These are phyloP conservation scores for Drosophila lacertosa DNA, from an alignment of 1,140 invertebrate species.

Conservation along the genomic window DNA sequence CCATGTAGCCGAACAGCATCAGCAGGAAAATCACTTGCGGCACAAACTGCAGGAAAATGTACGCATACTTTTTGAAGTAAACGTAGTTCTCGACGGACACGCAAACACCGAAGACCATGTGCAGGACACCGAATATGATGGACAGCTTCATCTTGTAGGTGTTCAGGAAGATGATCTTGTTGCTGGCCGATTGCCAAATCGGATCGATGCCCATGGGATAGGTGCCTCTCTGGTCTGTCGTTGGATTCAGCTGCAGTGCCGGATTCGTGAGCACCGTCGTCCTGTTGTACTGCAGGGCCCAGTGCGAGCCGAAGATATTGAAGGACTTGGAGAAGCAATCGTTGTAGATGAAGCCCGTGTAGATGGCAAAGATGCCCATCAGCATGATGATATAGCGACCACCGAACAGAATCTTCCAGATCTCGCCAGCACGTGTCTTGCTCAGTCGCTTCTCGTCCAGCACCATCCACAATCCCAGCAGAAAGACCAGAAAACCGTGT, in stretches of 20 bases:
- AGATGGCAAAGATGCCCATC: conserved; percentile 98
- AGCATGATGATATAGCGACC: conserved; percentile 98
- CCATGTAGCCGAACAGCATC: conserved; percentile 96
- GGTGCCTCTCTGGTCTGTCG: conserved; percentile 82
- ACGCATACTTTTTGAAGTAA: conserved; percentile 91
- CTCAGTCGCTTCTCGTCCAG: conserved; percentile 88
- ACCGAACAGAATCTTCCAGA: conserved; percentile 98
- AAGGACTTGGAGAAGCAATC: conserved; percentile 98
- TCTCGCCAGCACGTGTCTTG: conserved; percentile 90
- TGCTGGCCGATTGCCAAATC: conserved; percentile 94
- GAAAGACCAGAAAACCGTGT: conserved; percentile 88
- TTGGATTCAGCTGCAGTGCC: conserved; percentile 88
- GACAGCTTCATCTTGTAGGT: conserved; percentile 99
- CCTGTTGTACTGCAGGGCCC: conserved; percentile 87
- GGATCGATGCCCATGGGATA: conserved; percentile 87
- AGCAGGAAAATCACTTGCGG: conserved; percentile 96
- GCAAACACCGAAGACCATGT: conserved; percentile 98
- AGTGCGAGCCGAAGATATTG: conserved; percentile 96
- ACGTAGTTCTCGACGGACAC: conserved; percentile 95
- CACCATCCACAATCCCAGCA: conserved; percentile 87
- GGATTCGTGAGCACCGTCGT: conserved; percentile 84
- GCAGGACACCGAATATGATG: conserved; percentile 96
- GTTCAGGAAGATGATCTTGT: conserved; percentile 99
- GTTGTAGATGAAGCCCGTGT: conserved; percentile 99
- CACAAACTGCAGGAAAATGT: conserved; percentile 95